These are phyloP conservation scores for Phataginus tricuspis DNA, from an alignment of 2,797 vertebrate species.

Conservation along the genomic window DNA sequence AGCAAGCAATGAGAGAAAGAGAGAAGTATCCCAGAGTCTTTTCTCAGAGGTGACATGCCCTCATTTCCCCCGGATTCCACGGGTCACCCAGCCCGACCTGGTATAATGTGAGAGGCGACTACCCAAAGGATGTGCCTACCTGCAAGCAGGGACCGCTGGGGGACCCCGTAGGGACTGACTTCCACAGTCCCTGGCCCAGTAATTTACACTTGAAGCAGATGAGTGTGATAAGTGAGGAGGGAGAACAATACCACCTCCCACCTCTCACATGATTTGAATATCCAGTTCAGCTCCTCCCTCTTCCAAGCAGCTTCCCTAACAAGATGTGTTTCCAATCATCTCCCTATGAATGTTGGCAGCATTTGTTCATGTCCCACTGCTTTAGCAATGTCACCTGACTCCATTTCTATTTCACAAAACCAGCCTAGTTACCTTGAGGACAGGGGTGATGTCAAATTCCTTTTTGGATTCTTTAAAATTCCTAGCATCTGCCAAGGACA, in stretches of 20 bases:
- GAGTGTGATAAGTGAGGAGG: neutral
- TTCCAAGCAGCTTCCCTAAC: neutral
- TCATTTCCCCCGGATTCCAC: neutral
- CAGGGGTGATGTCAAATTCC: neutral
- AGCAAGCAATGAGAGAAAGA: neutral
- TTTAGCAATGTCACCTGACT: neutral
- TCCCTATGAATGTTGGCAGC: neutral
- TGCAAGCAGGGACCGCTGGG: fast-evolving
- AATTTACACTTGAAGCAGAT: neutral
- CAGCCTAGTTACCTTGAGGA: neutral
- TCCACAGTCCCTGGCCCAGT: neutral
- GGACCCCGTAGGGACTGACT: neutral
- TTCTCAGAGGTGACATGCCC: neutral
- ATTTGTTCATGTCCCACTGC: neutral
- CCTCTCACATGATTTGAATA: neutral
- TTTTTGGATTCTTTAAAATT: neutral
- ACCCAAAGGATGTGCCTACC: neutral
- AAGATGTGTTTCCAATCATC: neutral
- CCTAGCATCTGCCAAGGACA: neutral
- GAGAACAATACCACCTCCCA: neutral
- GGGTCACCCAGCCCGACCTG: neutral
- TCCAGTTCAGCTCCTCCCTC: neutral
- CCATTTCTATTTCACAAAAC: neutral
- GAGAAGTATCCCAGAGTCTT: too few relatives aligned
- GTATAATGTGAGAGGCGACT: too few relatives aligned